Conservation (phyloP, 2,888 invertebrate species). For the Perizoma affinitatum region DNA sequence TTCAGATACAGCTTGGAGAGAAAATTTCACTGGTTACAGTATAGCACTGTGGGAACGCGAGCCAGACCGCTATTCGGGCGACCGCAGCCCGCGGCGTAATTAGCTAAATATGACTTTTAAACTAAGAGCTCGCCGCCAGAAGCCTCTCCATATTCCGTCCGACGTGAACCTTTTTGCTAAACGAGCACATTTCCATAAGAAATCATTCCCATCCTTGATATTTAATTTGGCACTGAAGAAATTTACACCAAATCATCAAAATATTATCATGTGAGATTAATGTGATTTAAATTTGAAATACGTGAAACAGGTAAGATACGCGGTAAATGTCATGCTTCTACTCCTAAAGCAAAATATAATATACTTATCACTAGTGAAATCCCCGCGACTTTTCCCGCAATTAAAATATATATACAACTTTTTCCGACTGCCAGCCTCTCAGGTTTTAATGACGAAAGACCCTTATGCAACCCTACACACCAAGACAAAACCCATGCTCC, state of each 20-base stretch:
- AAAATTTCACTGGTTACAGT: conserved; percentile 46
- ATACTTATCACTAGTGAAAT: too few relatives aligned
- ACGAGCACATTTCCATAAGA: conserved; percentile 59
- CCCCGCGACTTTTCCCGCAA: too few relatives aligned
- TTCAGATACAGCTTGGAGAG: conserved; percentile 54
- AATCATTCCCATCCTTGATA: conserved; percentile 49
- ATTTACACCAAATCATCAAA: conserved; percentile 59
- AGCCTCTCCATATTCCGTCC: conserved; percentile 56
- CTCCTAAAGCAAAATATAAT: too few relatives aligned
- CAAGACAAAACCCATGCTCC: too few relatives aligned
- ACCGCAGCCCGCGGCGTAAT: conserved; percentile 67
- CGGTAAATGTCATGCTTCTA: conserved; percentile 43
- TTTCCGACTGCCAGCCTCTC: too few relatives aligned
- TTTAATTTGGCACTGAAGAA: conserved; percentile 58
- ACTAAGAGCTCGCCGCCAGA: conserved; percentile 64
- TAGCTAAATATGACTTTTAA: conserved; percentile 79
- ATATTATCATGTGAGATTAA: conserved; percentile 57
- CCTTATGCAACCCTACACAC: too few relatives aligned
- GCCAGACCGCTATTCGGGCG: conserved; percentile 54
- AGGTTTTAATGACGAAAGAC: too few relatives aligned
- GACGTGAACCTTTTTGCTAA: conserved; percentile 58
- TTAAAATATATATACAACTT: too few relatives aligned
- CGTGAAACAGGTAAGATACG: conserved; percentile 32
- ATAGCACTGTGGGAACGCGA: conserved; percentile 36
- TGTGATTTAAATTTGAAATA: conserved; percentile 47